Percentiles rank a stretch among this genome's conserved stretches.
These are phyloP conservation scores for Ranitomeya variabilis DNA, from an alignment of 2,113 vertebrate species.

Conservation along the genomic window DNA sequence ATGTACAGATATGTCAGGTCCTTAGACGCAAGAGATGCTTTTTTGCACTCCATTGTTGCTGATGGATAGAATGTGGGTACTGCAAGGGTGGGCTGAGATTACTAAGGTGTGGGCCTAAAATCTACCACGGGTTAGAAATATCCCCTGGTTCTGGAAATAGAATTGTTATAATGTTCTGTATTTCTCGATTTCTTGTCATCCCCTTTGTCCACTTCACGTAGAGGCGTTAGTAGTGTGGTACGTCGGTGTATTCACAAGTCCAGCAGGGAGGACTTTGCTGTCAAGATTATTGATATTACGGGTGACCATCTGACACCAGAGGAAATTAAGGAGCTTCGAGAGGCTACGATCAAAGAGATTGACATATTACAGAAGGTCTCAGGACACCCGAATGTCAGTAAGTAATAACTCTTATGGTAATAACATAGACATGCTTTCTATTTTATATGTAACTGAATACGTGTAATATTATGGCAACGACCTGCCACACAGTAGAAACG, in stretches of 20 bases:
- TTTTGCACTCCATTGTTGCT: too few relatives aligned
- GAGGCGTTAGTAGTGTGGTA: constrained; percentile 95
- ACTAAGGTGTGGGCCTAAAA: too few relatives aligned
- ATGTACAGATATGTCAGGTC: too few relatives aligned
- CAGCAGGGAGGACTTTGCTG: constrained; percentile 83
- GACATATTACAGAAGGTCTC: constrained; percentile 91
- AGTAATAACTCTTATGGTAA: constrained; percentile 64
- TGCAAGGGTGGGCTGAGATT: too few relatives aligned
- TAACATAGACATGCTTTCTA: neutral
- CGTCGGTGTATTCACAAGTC: constrained; percentile 87
- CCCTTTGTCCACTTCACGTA: constrained; percentile 62
- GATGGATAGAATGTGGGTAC: too few relatives aligned
- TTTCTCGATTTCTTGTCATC: neutral
- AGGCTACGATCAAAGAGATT: constrained; percentile 89
- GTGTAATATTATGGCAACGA: neutral
- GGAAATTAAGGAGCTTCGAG: constrained; percentile 85
- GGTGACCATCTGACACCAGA: constrained; percentile 79
- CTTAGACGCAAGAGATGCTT: too few relatives aligned
- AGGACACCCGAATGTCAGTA: constrained; percentile 89
- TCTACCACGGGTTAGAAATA: too few relatives aligned
- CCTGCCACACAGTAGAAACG: neutral
- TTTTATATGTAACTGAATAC: neutral
- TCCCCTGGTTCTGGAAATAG: too few relatives aligned
- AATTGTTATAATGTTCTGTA: neutral
- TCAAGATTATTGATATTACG: constrained; percentile 95